Base-by-base conservation (phyloP, 1,140 invertebrate species). In the Cepaea nemoralis region DNA sequence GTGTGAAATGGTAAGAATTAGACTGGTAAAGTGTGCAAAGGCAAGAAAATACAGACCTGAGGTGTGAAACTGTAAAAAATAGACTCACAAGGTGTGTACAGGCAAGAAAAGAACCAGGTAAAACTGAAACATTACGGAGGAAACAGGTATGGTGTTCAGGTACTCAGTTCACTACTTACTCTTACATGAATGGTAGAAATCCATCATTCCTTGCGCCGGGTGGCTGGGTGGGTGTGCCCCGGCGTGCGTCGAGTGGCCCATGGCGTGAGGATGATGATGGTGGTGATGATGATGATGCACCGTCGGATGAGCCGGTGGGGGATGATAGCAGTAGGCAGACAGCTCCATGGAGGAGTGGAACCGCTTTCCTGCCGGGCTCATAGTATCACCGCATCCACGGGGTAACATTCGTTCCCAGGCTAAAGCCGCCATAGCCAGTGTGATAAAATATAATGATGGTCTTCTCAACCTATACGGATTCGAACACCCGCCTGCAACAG, bases 101-200 rank as follows among this genome's bases (percentile, higher is more conserved):
- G n/a, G n/a, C n/a, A n/a, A n/a, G n/a, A n/a, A n/a, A n/a, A n/a
- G n/a, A n/a, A n/a, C n/a, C n/a, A n/a, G n/a, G n/a, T n/a, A n/a
- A n/a, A n/a, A n/a, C n/a, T n/a, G n/a, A n/a, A n/a, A n/a, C n/a
- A n/a, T n/a, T n/a, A n/a, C n/a, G n/a, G n/a, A n/a, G n/a, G 31
- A 33, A 14, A 70, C 39, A 14, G 55, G 55, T 59, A 59, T 59
- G 14, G 6, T 8, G 6, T 22, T 14, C 8, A 45, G n/a, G 12
- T 22, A 45, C 35, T 71, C 2, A 45, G 24, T 39, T 45, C 69
- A n/a, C 69, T 40, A 88, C 87, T 88, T 86, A 88, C 87, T 88
- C 85, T 88, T 88, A 85, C 87, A 88, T 79, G 87, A 87, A 85
- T 88, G 86, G 81, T 87, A 88, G 81, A 86, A 87, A 71, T 88